A percentile compares a stretch with the other conserved stretches of the same genome.
These are phyloP conservation scores for Brachypterus glaber DNA, from an alignment of 2,888 invertebrate genomes.

Conservation along the genomic window DNA sequence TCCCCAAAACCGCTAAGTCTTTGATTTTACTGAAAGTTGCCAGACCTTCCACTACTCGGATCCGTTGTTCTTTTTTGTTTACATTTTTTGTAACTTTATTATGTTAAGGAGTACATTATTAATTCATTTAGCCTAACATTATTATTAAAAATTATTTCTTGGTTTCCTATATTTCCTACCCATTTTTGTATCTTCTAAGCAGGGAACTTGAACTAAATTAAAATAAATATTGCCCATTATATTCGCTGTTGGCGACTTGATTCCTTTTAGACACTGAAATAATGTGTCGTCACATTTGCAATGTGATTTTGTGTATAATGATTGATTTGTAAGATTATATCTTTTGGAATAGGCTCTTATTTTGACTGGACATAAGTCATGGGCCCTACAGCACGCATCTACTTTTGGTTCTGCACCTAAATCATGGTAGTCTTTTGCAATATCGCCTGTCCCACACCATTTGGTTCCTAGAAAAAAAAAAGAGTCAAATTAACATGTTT, in stretches of 20 bases:
- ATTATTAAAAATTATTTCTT: constrained; percentile 25
- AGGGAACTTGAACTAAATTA: constrained; percentile 68
- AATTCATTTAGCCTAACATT: too few relatives aligned
- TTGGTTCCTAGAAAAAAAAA: too few relatives aligned
- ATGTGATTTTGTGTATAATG: constrained; percentile 80
- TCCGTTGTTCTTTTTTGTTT: too few relatives aligned
- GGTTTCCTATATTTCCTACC: constrained; percentile 21
- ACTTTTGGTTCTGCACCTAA: constrained; percentile 63
- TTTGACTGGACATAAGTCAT: constrained; percentile 85
- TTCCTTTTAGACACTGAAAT: constrained; percentile 65
- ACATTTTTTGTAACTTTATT: too few relatives aligned
- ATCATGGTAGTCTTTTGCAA: constrained; percentile 75
- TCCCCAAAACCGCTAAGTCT: too few relatives aligned
- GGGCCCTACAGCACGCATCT: constrained; percentile 80
- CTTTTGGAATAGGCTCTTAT: constrained; percentile 56
- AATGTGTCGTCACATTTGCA: constrained; percentile 80
- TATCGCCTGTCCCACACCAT: constrained; percentile 88
- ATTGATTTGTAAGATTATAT: constrained; percentile 77
- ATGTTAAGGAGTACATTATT: too few relatives aligned
- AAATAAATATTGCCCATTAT: constrained; percentile 80
- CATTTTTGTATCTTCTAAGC: constrained; percentile 51
- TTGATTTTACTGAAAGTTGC: too few relatives aligned
- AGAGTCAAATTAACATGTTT: too few relatives aligned
- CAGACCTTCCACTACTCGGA: too few relatives aligned
- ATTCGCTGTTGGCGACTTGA: constrained; percentile 55